A percentile compares a stretch with the other conserved stretches of the same genome.
Conservation (phyloP, 2,113 vertebrate genomes). For the Ginglymostoma cirratum region DNA sequence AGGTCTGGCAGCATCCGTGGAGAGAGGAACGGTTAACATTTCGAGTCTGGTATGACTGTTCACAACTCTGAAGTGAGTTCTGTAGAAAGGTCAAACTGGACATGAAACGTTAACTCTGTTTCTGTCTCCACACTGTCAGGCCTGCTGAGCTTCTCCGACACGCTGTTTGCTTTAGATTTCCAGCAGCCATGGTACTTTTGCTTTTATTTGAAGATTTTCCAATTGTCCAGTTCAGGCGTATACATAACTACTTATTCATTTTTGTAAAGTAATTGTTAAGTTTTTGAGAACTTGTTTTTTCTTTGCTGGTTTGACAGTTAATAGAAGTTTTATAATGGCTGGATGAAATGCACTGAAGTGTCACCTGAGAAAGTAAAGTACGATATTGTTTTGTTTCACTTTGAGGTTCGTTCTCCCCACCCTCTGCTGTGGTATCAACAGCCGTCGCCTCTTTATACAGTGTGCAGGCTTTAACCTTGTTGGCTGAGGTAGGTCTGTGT, state of each 20-base stretch:
- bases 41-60: no score
- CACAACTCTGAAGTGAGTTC: no score
- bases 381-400: neutral
- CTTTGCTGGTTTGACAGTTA: neutral
- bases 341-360: neutral
- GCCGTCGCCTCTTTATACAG: conserved; percentile 89
- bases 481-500: conserved; percentile 73
- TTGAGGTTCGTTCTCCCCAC: conserved; percentile 61
- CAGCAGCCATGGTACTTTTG: no score
- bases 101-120: no score
- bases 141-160: no score
- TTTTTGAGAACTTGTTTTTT: no score
- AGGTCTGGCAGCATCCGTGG: no score
- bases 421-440: conserved; percentile 82
- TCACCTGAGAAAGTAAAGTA: neutral
- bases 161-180: no score
- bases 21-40: no score
- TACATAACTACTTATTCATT: neutral
- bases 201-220: neutral
- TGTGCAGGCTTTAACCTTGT: conserved; percentile 84
- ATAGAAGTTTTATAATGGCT: neutral
- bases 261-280: neutral
- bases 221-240: neutral
- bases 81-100: no score
- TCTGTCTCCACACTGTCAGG: no score